Evolutionary conservation across 2,113 vertebrate species (phyloP).

Genomic region (Lutjanus erythropterus): DNA sequence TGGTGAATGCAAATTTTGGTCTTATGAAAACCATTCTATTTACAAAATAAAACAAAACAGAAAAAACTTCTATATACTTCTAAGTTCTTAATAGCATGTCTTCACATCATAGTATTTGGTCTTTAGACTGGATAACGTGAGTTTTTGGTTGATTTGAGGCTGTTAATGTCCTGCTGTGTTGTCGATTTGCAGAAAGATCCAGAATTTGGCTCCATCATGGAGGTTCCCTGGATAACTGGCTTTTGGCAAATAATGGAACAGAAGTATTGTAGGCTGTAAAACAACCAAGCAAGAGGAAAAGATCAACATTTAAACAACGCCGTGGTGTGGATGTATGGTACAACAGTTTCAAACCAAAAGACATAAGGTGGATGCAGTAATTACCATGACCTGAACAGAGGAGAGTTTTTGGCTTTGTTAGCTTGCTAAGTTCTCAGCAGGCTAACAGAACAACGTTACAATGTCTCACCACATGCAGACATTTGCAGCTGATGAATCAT

Average conservation of each 20-base stretch:
- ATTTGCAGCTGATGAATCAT: neutral
- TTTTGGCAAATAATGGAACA: conserved; percentile 26
- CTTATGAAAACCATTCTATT: conserved; percentile 50
- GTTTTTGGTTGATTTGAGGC: conserved; percentile 13
- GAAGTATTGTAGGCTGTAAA: neutral
- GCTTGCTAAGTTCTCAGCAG: neutral
- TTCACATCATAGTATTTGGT: conserved; percentile 43
- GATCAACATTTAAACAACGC: neutral
- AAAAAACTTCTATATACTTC: neutral
- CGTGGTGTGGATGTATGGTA: neutral
- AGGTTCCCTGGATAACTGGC: conserved; percentile 1
- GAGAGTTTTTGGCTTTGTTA: neutral
- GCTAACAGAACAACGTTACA: conserved; percentile 1
- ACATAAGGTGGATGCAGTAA: neutral
- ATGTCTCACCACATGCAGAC: neutral
- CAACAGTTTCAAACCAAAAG: conserved; percentile 6
- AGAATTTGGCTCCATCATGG: conserved; percentile 2
- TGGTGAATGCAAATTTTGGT: conserved; percentile 39
- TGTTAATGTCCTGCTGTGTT: neutral
- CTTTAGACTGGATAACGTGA: conserved; percentile 24
- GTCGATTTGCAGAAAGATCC: neutral
- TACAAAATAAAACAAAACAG: neutral
- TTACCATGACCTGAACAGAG: conserved; percentile 3
- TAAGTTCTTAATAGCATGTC: conserved; percentile 2
- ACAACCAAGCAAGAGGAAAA: conserved; percentile 1